Percentiles rank a stretch among this genome's conserved stretches.
phyloP scores from a whole-genome alignment of 2,797 vertebrate species.

The Lithobates sylvaticus region DNA sequence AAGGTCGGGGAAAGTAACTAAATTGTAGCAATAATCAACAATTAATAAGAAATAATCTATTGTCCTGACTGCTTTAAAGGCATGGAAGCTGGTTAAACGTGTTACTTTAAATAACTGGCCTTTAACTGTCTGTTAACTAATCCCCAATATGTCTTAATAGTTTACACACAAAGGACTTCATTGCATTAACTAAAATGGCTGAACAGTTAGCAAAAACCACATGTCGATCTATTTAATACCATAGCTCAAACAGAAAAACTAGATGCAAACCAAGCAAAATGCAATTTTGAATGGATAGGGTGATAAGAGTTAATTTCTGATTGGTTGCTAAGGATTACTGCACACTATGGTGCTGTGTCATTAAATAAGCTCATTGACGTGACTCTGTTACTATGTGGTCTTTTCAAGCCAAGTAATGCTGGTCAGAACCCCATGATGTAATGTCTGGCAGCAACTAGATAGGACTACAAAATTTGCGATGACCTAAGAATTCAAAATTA shows the following conservation, averaged over 20 bases:
- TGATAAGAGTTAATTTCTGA: background rate
- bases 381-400: background rate
- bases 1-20: no score
- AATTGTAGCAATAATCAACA: no score
- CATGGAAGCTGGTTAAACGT: no score
- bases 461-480: conserved; percentile 19
- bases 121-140: background rate
- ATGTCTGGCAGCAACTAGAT: conserved; percentile 46
- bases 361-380: background rate
- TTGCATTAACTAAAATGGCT: background rate
- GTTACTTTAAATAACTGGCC: background rate
- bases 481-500: conserved; percentile 9
- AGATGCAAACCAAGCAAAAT: background rate
- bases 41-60: no score
- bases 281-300: background rate
- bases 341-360: background rate
- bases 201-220: no score
- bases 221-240: background rate
- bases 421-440: conserved; percentile 39
- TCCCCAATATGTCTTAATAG: background rate
- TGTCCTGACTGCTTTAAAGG: no score
- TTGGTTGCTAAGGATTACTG: background rate
- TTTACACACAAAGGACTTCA: background rate
- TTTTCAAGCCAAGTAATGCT: conserved; percentile 10
- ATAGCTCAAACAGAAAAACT: background rate